A percentile compares a stretch with the other conserved stretches of the same genome.
These are phyloP conservation scores for Meghimatium bilineatum DNA, from an alignment of 2,888 invertebrate species.

Conservation along the genomic window DNA sequence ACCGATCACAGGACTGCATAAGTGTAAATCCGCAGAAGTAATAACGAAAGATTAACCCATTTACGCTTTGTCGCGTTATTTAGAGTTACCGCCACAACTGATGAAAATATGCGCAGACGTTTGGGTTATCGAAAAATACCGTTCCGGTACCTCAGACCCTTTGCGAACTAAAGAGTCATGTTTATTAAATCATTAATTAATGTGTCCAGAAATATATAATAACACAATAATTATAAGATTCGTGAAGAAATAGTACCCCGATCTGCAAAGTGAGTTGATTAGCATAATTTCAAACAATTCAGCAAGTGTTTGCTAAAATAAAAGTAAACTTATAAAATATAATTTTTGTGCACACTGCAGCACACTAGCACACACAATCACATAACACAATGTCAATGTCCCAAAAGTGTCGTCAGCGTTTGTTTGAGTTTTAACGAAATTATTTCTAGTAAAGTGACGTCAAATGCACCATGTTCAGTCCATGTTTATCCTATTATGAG, in stretches of 20 bases:
- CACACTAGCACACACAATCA: too few species aligned
- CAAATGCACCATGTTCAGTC: background rate
- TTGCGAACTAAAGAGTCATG: background rate
- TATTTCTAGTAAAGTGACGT: background rate
- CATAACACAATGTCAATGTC: too few species aligned
- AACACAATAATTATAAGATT: background rate
- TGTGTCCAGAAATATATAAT: background rate
- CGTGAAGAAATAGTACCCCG: background rate
- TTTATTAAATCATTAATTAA: background rate
- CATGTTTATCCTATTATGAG: too few species aligned
- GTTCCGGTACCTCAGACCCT: background rate
- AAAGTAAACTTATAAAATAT: too few species aligned
- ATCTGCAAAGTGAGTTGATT: background rate
- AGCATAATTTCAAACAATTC: background rate
- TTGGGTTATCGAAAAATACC: background rate
- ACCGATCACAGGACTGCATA: too few species aligned
- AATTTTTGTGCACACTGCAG: too few species aligned
- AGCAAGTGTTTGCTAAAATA: background rate
- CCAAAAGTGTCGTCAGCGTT: background rate
- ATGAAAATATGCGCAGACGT: constrained; percentile 1
- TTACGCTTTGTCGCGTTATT: background rate
- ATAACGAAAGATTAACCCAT: too few species aligned
- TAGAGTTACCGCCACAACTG: background rate
- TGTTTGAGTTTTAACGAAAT: background rate
- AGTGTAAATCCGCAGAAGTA: too few species aligned